These are phyloP conservation scores for Eueremaeus valkanovi DNA, from an alignment of 2,888 invertebrate genomes.

Conservation along the genomic window DNA sequence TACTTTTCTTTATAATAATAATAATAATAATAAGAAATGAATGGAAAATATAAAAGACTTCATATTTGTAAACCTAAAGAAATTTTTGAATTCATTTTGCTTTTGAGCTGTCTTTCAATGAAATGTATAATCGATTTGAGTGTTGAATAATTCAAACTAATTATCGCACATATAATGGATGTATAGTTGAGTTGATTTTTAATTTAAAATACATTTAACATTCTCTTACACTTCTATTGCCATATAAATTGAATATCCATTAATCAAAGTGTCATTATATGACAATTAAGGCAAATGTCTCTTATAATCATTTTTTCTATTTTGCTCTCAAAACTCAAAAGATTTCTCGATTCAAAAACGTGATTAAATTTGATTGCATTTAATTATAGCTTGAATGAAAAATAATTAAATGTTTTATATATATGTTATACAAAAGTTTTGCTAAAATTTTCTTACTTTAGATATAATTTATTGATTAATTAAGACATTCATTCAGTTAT, in stretches of 20 bases:
- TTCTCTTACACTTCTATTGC: not conserved
- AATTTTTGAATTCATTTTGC: no score
- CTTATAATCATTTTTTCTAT: not conserved
- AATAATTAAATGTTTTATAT: no score
- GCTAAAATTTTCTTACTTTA: not conserved
- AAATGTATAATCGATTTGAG: no score
- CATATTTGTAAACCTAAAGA: no score
- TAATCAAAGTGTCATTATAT: not conserved
- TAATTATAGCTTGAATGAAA: not conserved
- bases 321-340: not conserved
- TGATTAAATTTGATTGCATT: not conserved
- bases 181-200: no score
- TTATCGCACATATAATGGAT: no score
- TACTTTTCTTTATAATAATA: no score
- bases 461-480: constrained; percentile 1
- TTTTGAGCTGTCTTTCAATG: no score
- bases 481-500: not conserved
- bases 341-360: not conserved
- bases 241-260: not conserved
- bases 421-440: not conserved
- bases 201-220: not conserved
- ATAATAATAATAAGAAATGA: no score
- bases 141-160: no score
- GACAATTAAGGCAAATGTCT: not conserved
- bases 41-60: no score